phyloP scores from a whole-genome alignment of 2,113 vertebrate species.

The Anolis carolinensis region DNA sequence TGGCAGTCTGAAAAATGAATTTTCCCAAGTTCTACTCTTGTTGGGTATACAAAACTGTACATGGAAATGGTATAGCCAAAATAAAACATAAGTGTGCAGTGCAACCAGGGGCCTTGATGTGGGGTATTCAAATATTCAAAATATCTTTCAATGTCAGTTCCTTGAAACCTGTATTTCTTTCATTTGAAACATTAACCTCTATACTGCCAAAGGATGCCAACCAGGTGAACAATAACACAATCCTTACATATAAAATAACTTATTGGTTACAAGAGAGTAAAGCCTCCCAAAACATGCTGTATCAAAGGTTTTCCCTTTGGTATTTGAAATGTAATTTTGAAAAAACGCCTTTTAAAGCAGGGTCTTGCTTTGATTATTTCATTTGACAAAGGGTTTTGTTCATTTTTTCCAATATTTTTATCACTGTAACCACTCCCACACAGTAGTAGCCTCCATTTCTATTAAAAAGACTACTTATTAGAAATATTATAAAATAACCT shows the following conservation, averaged over 20 bases:
- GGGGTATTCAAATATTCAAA: conserved; percentile 53
- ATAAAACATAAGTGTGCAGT: neutral
- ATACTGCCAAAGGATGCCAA: conserved; percentile 47
- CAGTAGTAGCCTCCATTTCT: neutral
- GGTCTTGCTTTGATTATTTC: neutral
- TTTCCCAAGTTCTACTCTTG: neutral
- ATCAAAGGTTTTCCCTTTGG: conserved; percentile 1
- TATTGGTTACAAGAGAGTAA: neutral
- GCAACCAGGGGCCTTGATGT: conserved; percentile 53
- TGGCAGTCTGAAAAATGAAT: neutral
- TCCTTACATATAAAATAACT: conserved; percentile 10
- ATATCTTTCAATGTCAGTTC: conserved; percentile 46
- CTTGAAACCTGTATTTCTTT: conserved; percentile 52
- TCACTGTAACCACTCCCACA: neutral
- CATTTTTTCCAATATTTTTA: neutral
- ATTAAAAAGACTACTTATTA: conserved; percentile 23
- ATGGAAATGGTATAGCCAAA: conserved; percentile 33
- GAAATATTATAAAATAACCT: conserved; percentile 25
- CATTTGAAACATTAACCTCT: conserved; percentile 60
- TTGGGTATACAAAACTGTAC: conserved; percentile 27
- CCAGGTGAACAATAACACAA: neutral
- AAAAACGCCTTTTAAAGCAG: neutral
- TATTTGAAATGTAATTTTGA: neutral
- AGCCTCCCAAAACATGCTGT: rapidly evolving
- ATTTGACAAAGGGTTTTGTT: neutral